phyloP scores from a whole-genome alignment of 1,140 invertebrate genomes.

The Brachionus manjavacas region DNA sequence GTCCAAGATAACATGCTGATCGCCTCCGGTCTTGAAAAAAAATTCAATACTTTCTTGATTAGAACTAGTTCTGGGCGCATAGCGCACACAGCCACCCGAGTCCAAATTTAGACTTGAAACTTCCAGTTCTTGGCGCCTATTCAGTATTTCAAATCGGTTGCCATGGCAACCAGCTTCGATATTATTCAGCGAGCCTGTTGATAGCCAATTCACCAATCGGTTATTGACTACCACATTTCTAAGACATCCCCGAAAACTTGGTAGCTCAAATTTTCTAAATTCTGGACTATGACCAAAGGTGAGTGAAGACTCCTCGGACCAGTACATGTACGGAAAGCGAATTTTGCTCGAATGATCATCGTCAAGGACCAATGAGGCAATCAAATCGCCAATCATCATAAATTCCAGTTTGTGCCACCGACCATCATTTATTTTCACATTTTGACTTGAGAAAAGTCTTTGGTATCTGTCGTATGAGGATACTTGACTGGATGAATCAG shows the following conservation, averaged over 20 bases:
- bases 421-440: neutral
- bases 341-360: conserved; percentile 16
- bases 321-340: conserved; percentile 9
- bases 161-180: conserved; percentile 26
- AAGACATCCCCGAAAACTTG: conserved; percentile 17
- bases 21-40: conserved; percentile 23
- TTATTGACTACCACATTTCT: conserved; percentile 40
- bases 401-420: conserved; percentile 38
- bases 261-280: neutral
- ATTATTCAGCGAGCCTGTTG: neutral
- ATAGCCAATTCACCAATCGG: conserved; percentile 25
- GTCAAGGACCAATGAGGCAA: conserved; percentile 25
- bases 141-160: neutral
- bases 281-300: neutral
- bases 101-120: neutral
- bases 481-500: neutral
- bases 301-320: conserved; percentile 18
- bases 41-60: conserved; percentile 8
- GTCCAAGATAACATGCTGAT: conserved; percentile 1
- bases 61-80: neutral
- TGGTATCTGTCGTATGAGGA: conserved; percentile 14
- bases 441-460: neutral
- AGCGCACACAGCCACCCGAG: conserved; percentile 7
- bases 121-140: no score
- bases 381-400: neutral